Base-by-base conservation (phyloP, 2,113 vertebrate genomes). In the Corythaixoides concolor region DNA sequence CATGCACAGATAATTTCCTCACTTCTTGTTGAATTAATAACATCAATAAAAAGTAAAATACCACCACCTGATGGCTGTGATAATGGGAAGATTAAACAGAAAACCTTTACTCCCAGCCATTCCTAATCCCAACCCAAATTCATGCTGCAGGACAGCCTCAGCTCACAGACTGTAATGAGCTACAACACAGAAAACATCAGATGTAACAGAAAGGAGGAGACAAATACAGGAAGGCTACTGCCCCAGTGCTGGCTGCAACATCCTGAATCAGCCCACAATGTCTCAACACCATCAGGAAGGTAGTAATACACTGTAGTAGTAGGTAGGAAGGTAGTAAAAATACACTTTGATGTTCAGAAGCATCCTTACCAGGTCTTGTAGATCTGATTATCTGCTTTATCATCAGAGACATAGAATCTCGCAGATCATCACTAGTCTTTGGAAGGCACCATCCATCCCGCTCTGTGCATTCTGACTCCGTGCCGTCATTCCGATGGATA, bases 371-470 rank as follows among this genome's bases (percentile, higher is more conserved):
- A 37, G 99, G 98, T 88, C 98, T 97, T 43, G 98, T 98, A 26
- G 97, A 98, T 89, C 98, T 98, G 95, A 99, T 97, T n/a, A 98
- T 95, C 90, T 99, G 98, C 88, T 98, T 98, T 94, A 99, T 99
- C 99, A 99, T 99, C 75, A 97, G 91, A 6, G 99, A 99, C 98
- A 99, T 99, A 35, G 98, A 96, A 30, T 99, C 98, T 63, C 99
- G 90, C 91, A 99, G 98, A 24, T 99, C 98, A 22, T 99, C 99
- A 0, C 97, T 98, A 4, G 99, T 99, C 95, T 99, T 99, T 7
- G 99, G 84, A 7, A 98, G 96, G 92, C 99, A 99, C 99, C 99
- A 99, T 11, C 99, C 99, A 0, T 99, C 99, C 19, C 99, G 96
- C 93, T 99, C 99, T 0, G 99, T 98, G 97, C 99, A 99, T 4